A percentile compares a stretch with the other conserved stretches of the same genome.
Evolutionary conservation across 2,113 vertebrate species (phyloP).

Genomic region (Laticauda colubrina): DNA sequence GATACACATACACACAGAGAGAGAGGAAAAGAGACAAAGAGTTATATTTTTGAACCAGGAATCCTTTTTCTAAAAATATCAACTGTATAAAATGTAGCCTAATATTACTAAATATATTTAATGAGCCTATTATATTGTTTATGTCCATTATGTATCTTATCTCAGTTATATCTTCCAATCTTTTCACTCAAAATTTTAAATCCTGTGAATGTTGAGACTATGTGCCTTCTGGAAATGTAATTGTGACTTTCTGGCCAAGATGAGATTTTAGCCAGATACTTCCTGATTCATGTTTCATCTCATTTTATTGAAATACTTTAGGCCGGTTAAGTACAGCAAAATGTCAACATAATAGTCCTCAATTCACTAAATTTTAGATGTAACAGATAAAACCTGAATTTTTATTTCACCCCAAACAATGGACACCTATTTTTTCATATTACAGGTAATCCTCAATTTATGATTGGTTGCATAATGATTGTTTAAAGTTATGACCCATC

Average conservation of each 20-base stretch:
- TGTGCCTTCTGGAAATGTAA: not conserved
- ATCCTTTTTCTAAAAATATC: not conserved
- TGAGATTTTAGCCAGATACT: not conserved
- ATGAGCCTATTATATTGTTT: not conserved
- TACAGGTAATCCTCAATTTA: not conserved
- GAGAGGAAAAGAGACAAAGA: not conserved
- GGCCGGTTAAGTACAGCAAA: not conserved
- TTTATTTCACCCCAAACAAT: not conserved
- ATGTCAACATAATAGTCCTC: not conserved
- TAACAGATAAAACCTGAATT: not conserved
- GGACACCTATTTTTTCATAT: not conserved
- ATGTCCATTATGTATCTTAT: not conserved
- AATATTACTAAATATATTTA: not conserved
- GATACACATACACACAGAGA: fast-evolving
- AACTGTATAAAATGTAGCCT: not conserved
- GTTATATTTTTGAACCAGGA: not conserved
- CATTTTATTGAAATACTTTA: not conserved
- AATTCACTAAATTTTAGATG: not conserved
- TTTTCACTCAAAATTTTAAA: not conserved
- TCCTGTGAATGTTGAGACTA: not conserved
- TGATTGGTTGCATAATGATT: not conserved
- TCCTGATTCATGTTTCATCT: not conserved
- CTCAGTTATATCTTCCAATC: not conserved
- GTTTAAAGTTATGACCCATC: not conserved
- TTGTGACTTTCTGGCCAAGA: not conserved